phyloP scores from a whole-genome alignment of 1,140 invertebrate species.

The Caenorhabditis brenneri region DNA sequence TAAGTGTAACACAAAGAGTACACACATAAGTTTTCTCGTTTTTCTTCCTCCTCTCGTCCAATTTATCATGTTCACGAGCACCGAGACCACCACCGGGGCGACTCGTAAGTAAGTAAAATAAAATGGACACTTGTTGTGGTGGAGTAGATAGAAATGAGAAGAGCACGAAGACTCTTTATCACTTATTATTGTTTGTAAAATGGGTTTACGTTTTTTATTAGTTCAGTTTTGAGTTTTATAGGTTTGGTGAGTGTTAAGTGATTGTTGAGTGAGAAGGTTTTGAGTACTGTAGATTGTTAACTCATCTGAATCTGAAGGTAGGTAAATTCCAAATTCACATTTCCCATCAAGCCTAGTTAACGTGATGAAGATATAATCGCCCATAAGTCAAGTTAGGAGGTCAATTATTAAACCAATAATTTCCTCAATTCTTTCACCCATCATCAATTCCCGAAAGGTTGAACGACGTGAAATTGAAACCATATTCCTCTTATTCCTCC shows the following conservation, averaged over 20 bases:
- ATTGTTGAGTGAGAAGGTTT: no score
- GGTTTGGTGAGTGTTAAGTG: no score
- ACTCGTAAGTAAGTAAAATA: neutral
- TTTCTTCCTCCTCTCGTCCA: neutral
- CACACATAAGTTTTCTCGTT: neutral
- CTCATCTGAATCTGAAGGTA: no score
- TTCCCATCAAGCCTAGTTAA: no score
- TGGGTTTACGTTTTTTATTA: neutral
- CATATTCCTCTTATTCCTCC: neutral
- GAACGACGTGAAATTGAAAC: constrained; percentile 9
- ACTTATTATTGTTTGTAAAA: constrained; percentile 30
- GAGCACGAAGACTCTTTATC: constrained; percentile 18
- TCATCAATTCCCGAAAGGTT: constrained; percentile 17
- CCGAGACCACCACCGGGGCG: neutral
- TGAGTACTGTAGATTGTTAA: no score
- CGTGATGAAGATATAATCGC: neutral
- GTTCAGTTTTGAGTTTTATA: neutral
- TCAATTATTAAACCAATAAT: constrained; percentile 36
- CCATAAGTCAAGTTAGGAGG: neutral
- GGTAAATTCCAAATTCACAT: no score
- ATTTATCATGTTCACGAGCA: constrained; percentile 38
- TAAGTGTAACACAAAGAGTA: constrained; percentile 23
- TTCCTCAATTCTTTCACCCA: neutral
- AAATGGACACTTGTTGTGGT: constrained; percentile 10
- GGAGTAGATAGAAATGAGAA: neutral